Conservation (phyloP, 2,113 vertebrate genomes). For the Cheilinus undulatus region DNA sequence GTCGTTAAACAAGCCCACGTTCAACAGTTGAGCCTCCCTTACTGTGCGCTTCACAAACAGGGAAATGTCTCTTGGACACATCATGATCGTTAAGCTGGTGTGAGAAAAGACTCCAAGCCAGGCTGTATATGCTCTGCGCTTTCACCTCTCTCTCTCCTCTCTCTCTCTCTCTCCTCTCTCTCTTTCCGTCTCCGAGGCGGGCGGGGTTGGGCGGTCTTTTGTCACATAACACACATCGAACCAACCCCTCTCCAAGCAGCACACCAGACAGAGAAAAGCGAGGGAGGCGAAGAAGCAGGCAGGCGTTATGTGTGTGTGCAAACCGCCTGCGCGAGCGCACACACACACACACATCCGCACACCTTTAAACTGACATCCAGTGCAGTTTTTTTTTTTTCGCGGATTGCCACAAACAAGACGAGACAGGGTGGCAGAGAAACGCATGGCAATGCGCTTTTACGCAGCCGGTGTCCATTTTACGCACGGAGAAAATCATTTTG, state of each 20-base stretch:
- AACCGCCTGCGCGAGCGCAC: slow-evolving; percentile 1
- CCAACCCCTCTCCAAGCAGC: slow-evolving; percentile 41
- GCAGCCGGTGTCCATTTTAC: slow-evolving; percentile 13
- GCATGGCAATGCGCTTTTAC: slow-evolving; percentile 5
- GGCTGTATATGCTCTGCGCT: slow-evolving; percentile 24
- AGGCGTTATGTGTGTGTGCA: slow-evolving; percentile 34
- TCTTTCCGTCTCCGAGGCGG: slow-evolving; percentile 59
- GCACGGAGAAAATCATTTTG: neutral
- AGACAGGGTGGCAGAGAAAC: slow-evolving; percentile 4
- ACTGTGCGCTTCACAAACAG: slow-evolving; percentile 50
- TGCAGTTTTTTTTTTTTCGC: slow-evolving; percentile 32
- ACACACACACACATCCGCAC: slow-evolving; percentile 33
- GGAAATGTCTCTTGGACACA: slow-evolving; percentile 55
- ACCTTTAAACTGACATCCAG: slow-evolving; percentile 30
- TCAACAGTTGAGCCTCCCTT: slow-evolving; percentile 50
- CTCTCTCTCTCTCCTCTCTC: slow-evolving; percentile 25
- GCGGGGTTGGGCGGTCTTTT: slow-evolving; percentile 80
- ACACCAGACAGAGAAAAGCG: slow-evolving; percentile 46
- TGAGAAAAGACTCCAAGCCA: slow-evolving; percentile 63
- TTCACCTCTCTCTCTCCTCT: slow-evolving; percentile 24
- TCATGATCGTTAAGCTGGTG: slow-evolving; percentile 64
- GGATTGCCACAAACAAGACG: slow-evolving; percentile 35
- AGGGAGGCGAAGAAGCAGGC: slow-evolving; percentile 13
- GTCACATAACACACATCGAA: slow-evolving; percentile 72
- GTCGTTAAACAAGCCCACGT: slow-evolving; percentile 16